Conservation (phyloP, 2,888 invertebrate species). For the Drosophila mimetica region DNA sequence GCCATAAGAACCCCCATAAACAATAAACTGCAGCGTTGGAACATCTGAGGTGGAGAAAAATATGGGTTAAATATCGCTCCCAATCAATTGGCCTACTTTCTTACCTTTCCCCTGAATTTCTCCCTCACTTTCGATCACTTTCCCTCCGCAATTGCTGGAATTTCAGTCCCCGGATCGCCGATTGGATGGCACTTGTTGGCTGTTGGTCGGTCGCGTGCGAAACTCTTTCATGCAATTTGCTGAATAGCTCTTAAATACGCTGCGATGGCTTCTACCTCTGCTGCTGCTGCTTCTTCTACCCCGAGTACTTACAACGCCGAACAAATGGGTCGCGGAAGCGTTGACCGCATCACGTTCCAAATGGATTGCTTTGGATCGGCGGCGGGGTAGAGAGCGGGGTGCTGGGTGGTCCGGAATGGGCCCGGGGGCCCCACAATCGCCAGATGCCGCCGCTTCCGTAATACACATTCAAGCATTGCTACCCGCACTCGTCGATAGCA, state of each 20-base stretch:
- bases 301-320: conserved; percentile 35
- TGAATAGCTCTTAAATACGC: conserved; percentile 78
- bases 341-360: conserved; percentile 71
- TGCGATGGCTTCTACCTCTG: conserved; percentile 32
- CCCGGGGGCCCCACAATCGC: conserved; percentile 10
- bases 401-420: conserved; percentile 10
- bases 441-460: conserved; percentile 56
- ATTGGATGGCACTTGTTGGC: conserved; percentile 37
- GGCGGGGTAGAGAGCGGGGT: too few species aligned
- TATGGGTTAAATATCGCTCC: conserved; percentile 16
- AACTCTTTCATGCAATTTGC: conserved; percentile 71
- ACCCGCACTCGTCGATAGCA: conserved; percentile 42
- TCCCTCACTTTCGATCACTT: conserved; percentile 7
- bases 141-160: conserved; percentile 19
- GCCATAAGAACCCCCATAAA: conserved; percentile 30
- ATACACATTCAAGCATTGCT: conserved; percentile 65
- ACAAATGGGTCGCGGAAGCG: conserved; percentile 77
- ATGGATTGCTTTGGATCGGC: conserved; percentile 9
- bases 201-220: conserved; percentile 68
- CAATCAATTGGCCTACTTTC: conserved; percentile 28
- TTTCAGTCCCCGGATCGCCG: conserved; percentile 32
- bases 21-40: conserved; percentile 49
- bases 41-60: conserved; percentile 51
- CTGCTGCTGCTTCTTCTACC: conserved; percentile 10
- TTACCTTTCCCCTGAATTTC: conserved; percentile 71